These are phyloP conservation scores for Drosophila percnosoma DNA, from an alignment of 2,888 invertebrate species.

Conservation along the genomic window DNA sequence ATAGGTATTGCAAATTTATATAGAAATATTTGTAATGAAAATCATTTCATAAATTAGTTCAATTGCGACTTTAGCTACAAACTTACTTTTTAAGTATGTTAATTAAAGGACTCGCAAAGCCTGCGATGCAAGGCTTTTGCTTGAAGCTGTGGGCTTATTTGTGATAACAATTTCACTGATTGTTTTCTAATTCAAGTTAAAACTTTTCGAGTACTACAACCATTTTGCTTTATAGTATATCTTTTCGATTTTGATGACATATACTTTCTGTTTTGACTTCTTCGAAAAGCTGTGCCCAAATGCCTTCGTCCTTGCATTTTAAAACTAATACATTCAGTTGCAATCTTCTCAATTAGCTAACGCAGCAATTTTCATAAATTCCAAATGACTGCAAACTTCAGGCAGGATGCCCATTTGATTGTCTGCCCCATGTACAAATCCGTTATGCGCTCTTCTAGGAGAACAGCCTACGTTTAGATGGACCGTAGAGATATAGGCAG, in stretches of 20 bases:
- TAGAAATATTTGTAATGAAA: not conserved
- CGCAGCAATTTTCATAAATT: constrained; percentile 61
- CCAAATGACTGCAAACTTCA: constrained; percentile 44
- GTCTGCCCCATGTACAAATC: not conserved
- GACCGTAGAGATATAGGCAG: not conserved
- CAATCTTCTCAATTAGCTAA: constrained; percentile 29
- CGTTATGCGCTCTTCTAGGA: constrained; percentile 10
- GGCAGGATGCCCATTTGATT: constrained; percentile 32
- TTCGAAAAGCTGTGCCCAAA: not conserved
- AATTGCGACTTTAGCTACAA: not conserved
- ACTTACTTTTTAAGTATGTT: not conserved
- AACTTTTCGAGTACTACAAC: not conserved
- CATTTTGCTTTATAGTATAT: not conserved
- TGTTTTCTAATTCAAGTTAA: not conserved
- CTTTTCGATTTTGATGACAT: not conserved
- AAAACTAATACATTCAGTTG: constrained; percentile 27
- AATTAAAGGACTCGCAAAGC: not conserved
- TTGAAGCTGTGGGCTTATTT: not conserved
- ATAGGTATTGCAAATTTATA: not conserved
- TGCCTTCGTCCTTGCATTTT: not conserved
- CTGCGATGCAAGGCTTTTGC: not conserved
- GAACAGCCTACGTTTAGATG: constrained; percentile 15
- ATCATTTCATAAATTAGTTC: not conserved
- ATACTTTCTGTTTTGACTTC: not conserved
- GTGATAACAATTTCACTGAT: not conserved